phyloP scores from a whole-genome alignment of 2,888 invertebrate genomes.

The Leucoptera coffeella region DNA sequence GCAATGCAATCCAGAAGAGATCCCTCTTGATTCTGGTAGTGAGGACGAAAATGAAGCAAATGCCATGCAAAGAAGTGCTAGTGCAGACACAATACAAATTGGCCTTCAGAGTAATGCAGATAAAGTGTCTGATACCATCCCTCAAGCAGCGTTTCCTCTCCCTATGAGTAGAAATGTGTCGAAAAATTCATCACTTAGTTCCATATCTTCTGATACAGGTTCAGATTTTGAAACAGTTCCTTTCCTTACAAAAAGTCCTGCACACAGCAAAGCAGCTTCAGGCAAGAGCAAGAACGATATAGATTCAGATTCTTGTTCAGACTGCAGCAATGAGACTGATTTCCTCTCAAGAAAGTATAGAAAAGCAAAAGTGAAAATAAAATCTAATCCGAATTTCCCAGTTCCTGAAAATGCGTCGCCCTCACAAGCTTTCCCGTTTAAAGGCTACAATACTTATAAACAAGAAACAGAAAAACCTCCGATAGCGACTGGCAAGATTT shows the following conservation, averaged over 20 bases:
- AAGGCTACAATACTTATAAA: constrained; percentile 29
- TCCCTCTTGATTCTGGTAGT: constrained; percentile 21
- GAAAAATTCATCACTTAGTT: constrained; percentile 8
- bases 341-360: constrained; percentile 34
- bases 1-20: constrained; percentile 36
- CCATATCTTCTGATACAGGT: neutral
- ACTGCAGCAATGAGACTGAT: constrained; percentile 32
- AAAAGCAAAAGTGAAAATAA: constrained; percentile 18
- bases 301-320: constrained; percentile 32
- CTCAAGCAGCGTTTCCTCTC: too few relatives aligned
- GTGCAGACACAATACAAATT: constrained; percentile 28
- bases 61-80: constrained; percentile 16
- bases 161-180: too few relatives aligned
- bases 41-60: constrained; percentile 14
- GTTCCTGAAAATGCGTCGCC: neutral
- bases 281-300: constrained; percentile 13
- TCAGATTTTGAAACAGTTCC: neutral
- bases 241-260: neutral
- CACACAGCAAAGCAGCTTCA: constrained; percentile 7
- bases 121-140: too few relatives aligned
- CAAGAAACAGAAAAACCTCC: constrained; percentile 19
- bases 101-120: too few relatives aligned
- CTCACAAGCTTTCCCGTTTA: constrained; percentile 3
- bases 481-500: constrained; percentile 33
- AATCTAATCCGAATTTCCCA: constrained; percentile 5